phyloP scores from a whole-genome alignment of 2,888 invertebrate genomes.

The Ectropis crepuscularia region DNA sequence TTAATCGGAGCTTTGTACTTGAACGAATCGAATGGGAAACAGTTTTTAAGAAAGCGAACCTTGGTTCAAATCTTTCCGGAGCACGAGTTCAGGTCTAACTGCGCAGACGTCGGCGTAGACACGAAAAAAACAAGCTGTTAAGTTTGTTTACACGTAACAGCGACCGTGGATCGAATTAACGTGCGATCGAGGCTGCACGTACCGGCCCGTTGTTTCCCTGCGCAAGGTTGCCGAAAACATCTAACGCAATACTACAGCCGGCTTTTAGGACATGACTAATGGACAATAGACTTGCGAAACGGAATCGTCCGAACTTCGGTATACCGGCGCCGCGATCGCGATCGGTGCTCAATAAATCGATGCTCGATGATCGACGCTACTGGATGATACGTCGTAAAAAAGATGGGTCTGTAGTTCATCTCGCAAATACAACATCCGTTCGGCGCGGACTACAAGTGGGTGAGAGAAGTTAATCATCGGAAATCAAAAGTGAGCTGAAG shows the following conservation, averaged over 20 bases:
- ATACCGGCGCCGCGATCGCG: constrained; percentile 10
- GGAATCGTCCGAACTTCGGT: constrained; percentile 46
- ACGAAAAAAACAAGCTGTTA: constrained; percentile 57
- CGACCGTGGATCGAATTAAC: constrained; percentile 74
- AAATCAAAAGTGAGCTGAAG: constrained; percentile 20
- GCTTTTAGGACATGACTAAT: constrained; percentile 78
- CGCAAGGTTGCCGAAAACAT: constrained; percentile 69
- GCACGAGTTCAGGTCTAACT: constrained; percentile 20
- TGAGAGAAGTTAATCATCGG: constrained; percentile 18
- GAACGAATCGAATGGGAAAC: constrained; percentile 31
- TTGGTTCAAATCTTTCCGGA: constrained; percentile 38
- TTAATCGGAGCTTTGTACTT: constrained; percentile 16
- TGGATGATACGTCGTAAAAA: constrained; percentile 36
- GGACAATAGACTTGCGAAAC: constrained; percentile 70
- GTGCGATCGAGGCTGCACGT: constrained; percentile 76
- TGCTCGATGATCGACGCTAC: constrained; percentile 17
- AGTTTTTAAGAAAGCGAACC: constrained; percentile 32
- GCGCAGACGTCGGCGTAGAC: constrained; percentile 45
- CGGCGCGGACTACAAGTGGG: constrained; percentile 27
- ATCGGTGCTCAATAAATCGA: constrained; percentile 19
- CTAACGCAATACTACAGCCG: constrained; percentile 62
- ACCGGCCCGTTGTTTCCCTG: constrained; percentile 61
- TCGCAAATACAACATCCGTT: constrained; percentile 32
- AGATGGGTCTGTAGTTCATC: constrained; percentile 29
- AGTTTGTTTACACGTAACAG: constrained; percentile 60